Evolutionary conservation across 2,797 vertebrate genomes (phyloP).

Genomic region (Urosaurus nigricauda): DNA sequence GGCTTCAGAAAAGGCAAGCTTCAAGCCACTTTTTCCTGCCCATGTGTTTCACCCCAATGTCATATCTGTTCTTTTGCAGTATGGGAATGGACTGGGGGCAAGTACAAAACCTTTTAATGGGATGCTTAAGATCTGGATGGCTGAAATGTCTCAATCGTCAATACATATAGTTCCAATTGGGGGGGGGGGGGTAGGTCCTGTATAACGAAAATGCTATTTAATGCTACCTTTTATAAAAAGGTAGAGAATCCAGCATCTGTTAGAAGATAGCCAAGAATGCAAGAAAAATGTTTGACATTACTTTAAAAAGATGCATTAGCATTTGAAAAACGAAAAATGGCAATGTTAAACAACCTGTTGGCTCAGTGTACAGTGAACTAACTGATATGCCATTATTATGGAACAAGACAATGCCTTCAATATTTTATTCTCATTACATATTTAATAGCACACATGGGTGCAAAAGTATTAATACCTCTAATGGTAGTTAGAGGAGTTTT

Average conservation of each 20-base stretch:
- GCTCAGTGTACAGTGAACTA: neutral
- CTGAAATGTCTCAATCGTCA: neutral
- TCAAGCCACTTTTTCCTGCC: too few relatives aligned
- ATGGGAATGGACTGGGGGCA: neutral
- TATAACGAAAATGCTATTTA: neutral
- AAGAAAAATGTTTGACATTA: neutral
- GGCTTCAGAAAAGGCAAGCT: too few relatives aligned
- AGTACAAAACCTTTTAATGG: neutral
- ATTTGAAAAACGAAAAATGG: neutral
- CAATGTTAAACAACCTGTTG: neutral
- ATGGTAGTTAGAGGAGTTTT: neutral
- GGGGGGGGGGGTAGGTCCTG: neutral
- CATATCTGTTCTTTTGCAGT: neutral
- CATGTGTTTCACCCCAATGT: too few relatives aligned
- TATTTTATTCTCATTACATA: neutral
- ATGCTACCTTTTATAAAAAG: neutral
- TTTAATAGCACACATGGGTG: neutral
- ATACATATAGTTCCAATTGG: neutral
- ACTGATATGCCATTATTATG: neutral
- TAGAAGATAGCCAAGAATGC: neutral
- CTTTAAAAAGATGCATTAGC: neutral
- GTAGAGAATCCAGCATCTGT: neutral
- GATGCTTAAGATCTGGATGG: neutral
- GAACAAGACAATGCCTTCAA: neutral
- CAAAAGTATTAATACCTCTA: neutral